phyloP scores from a whole-genome alignment of 1,140 invertebrate genomes.

The Coenobita brevimanus region DNA sequence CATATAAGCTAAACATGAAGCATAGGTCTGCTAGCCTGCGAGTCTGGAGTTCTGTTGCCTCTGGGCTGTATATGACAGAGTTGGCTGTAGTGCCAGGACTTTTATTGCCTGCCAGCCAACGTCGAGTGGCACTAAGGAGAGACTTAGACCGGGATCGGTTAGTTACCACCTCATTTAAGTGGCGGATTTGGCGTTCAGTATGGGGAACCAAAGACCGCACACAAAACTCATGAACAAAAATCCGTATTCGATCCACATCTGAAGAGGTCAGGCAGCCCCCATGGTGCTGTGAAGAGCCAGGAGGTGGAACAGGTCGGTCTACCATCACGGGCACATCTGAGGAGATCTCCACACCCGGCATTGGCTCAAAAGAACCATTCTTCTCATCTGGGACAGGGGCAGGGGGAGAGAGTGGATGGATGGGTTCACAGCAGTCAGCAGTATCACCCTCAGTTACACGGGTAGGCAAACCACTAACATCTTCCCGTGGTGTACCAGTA shows the following conservation, averaged over 20 bases:
- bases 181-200: constrained; percentile 88
- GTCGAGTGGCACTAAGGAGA: constrained; percentile 92
- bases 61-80: constrained; percentile 80
- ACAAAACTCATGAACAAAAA: constrained; percentile 84
- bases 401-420: constrained; percentile 67
- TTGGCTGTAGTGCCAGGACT: constrained; percentile 62
- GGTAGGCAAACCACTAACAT: constrained; percentile 58
- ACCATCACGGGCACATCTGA: constrained; percentile 59
- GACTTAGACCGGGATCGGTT: constrained; percentile 77
- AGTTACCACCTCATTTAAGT: constrained; percentile 84
- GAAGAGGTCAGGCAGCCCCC: constrained; percentile 58
- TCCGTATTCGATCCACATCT: constrained; percentile 88
- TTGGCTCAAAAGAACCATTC: constrained; percentile 49
- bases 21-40: constrained; percentile 94
- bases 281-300: constrained; percentile 44
- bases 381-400: constrained; percentile 49
- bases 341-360: constrained; percentile 54
- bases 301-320: constrained; percentile 27
- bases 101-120: constrained; percentile 92
- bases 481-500: constrained; percentile 59
- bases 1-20: constrained; percentile 97
- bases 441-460: constrained; percentile 64
- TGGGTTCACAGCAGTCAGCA: constrained; percentile 37
- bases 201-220: constrained; percentile 85
- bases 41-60: constrained; percentile 94